Percentiles rank a stretch among this genome's conserved stretches.
Evolutionary conservation across 2,113 vertebrate species (phyloP).

Genomic region (Gymnarchus niloticus): DNA sequence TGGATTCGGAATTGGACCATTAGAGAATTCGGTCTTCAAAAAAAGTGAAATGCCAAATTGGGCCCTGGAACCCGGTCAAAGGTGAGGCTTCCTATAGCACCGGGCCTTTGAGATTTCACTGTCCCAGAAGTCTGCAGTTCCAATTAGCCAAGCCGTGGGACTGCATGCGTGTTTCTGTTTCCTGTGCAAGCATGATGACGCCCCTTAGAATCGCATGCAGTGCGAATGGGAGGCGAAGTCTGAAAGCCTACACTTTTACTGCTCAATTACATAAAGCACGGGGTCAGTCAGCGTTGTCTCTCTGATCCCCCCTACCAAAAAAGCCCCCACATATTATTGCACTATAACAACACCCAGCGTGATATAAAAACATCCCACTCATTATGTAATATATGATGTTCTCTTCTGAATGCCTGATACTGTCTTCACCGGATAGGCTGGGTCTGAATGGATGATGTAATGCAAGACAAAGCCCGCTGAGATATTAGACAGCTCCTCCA

Average conservation of each 20-base stretch:
- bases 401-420: neutral
- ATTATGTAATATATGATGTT: neutral
- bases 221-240: neutral
- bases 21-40: neutral
- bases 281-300: neutral
- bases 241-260: neutral
- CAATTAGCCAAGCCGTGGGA: neutral
- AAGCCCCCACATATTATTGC: neutral
- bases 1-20: neutral
- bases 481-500: neutral
- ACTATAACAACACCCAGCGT: neutral
- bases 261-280: neutral
- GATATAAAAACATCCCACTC: too few species aligned
- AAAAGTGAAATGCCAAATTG: slow-evolving; percentile 36
- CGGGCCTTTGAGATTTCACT: neutral
- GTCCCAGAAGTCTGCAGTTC: neutral
- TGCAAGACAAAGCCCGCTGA: slow-evolving; percentile 9
- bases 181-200: neutral
- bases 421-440: neutral
- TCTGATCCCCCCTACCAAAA: neutral
- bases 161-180: neutral
- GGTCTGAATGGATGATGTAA: slow-evolving; percentile 16
- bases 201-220: too few species aligned
- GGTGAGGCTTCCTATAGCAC: neutral
- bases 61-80: slow-evolving; percentile 27